phyloP scores from a whole-genome alignment of 2,113 vertebrate genomes.

The Vulpes lagopus region DNA sequence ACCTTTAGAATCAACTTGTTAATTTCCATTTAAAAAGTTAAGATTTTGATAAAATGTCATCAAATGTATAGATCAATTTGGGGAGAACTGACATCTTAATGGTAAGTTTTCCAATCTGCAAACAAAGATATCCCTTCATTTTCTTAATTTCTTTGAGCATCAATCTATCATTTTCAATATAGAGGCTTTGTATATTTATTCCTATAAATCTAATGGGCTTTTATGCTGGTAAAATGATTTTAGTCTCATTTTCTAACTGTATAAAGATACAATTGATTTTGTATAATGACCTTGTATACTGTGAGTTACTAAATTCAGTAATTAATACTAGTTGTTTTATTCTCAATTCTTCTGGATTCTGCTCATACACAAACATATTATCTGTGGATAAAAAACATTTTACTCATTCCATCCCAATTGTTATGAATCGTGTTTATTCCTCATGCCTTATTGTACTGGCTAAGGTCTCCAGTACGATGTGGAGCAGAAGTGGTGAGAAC shows the following conservation, averaged over 20 bases:
- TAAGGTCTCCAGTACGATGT: neutral
- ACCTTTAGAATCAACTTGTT: neutral
- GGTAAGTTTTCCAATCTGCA: neutral
- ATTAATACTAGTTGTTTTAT: neutral
- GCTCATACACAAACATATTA: neutral
- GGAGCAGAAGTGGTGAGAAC: neutral
- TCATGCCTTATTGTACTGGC: neutral
- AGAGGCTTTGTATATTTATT: neutral
- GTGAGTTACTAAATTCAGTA: neutral
- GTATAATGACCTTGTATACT: neutral
- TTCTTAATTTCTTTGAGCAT: slow-evolving; percentile 27
- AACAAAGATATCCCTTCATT: neutral
- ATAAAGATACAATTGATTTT: neutral
- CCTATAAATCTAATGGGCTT: neutral
- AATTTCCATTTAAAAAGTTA: neutral
- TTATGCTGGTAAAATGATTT: neutral
- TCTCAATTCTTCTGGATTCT: neutral
- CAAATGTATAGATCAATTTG: neutral
- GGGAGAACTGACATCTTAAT: neutral
- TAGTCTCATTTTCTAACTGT: neutral
- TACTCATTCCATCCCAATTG: neutral
- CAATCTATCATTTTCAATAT: neutral
- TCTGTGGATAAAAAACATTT: neutral
- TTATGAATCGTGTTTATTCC: neutral
- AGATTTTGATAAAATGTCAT: slow-evolving; percentile 9